phyloP scores from a whole-genome alignment of 2,888 invertebrate species.

The Cerastis leucographa region DNA sequence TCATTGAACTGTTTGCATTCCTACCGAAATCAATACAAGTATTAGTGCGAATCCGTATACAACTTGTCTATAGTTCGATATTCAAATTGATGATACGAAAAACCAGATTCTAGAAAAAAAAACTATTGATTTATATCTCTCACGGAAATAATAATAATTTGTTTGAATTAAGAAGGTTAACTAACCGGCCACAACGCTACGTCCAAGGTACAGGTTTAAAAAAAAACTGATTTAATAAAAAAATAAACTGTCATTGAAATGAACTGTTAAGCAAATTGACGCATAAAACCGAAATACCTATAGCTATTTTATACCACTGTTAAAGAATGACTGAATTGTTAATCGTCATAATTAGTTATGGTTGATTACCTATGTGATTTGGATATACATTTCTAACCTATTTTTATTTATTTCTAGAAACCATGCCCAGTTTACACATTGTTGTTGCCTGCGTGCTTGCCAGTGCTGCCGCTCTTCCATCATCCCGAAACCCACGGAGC shows the following conservation, averaged over 20 bases:
- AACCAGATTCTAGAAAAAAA: conserved; percentile 14
- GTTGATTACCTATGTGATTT: too few species aligned
- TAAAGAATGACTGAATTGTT: neutral
- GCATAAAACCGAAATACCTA: neutral
- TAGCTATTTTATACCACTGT: neutral
- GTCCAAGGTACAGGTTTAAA: neutral
- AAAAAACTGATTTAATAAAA: too few species aligned
- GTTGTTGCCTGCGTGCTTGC: conserved; percentile 36
- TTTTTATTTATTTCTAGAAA: conserved; percentile 33
- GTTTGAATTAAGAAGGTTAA: conserved; percentile 15
- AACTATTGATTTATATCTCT: neutral
- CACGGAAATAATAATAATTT: neutral
- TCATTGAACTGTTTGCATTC: conserved; percentile 34
- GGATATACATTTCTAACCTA: neutral
- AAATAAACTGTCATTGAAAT: neutral
- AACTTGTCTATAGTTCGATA: neutral
- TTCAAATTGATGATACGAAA: conserved; percentile 13
- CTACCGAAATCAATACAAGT: conserved; percentile 7
- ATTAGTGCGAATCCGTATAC: conserved; percentile 5
- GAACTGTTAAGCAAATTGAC: neutral
- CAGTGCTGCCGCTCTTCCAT: conserved; percentile 27
- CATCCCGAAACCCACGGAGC: conserved; percentile 12
- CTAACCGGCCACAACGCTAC: neutral
- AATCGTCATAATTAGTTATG: too few species aligned
- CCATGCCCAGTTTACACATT: conserved; percentile 36